Base-by-base conservation (phyloP, 2,888 invertebrate species). In the Syrista parreyssii region DNA sequence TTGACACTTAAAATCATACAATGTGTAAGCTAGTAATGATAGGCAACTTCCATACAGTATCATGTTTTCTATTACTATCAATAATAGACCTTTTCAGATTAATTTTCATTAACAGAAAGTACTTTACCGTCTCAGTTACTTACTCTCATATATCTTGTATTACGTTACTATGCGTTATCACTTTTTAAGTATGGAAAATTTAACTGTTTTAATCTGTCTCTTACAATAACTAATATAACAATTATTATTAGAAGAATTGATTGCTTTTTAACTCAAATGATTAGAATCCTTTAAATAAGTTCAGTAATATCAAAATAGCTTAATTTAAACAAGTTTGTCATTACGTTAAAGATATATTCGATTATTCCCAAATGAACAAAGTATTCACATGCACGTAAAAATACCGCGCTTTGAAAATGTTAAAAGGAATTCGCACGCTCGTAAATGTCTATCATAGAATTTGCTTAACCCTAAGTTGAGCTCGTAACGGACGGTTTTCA, bases 401-500 rank as follows among this genome's bases (percentile, higher is more conserved):
- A 40, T 40, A 40, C 15, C 15, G 40, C 15, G 1, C 15, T 15
- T 36, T 15, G 15, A 6, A 15, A 55, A 55, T 9, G 9, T 55
- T 9, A 55, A 55, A 55, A 23, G 1, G 23, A 55, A 55, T 55
- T 23, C 9, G 55, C 2, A 55, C 9, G 55, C 23, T 55, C 9
- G 9, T 0, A 55, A 23, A 55, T 23, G 9, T 23, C 6, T 23
- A 23, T 40, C 15, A 23, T 68, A 32, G 75, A 75, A 75, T 77
- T 75, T 68, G 69, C 40, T 79, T 79, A 55, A 79, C 74, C 75
- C 34, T 30, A 73, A 33, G 31, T 34, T 32, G 36, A 75, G n/a
- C 77, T 32, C 4, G 35, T 35, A 55, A 40, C 30, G 76, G 35
- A 76, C 33, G 75, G 76, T 81, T 55, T 55, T 55, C 23, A 72